phyloP scores from a whole-genome alignment of 1,140 invertebrate genomes.

The Ephestia elutella region DNA sequence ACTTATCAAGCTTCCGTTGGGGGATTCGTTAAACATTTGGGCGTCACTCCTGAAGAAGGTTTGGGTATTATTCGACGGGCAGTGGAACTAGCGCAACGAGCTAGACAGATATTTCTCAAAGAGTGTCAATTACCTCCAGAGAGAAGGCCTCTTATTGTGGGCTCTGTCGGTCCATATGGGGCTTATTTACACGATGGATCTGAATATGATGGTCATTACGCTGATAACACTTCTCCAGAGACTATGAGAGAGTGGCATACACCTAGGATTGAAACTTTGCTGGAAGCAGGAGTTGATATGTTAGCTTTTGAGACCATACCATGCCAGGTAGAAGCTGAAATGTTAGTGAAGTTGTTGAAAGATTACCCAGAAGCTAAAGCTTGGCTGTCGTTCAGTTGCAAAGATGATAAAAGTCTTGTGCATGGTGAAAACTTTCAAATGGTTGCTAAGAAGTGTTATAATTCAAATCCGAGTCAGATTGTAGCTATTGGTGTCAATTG shows the following conservation, averaged over 20 bases:
- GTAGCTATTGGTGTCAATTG: slow-evolving; percentile 86
- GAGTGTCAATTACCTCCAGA: slow-evolving; percentile 54
- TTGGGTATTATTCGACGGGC: slow-evolving; percentile 80
- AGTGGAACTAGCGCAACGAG: slow-evolving; percentile 79
- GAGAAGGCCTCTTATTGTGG: slow-evolving; percentile 77
- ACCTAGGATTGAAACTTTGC: slow-evolving; percentile 81
- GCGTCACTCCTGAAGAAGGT: slow-evolving; percentile 77
- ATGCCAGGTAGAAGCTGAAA: slow-evolving; percentile 84
- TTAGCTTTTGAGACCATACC: slow-evolving; percentile 94
- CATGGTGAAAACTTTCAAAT: slow-evolving; percentile 79
- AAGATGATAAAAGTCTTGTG: slow-evolving; percentile 71
- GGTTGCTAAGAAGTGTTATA: slow-evolving; percentile 73
- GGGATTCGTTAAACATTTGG: slow-evolving; percentile 83
- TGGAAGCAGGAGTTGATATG: slow-evolving; percentile 85
- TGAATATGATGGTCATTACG: slow-evolving; percentile 91
- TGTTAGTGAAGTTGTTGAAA: slow-evolving; percentile 82
- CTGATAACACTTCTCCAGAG: slow-evolving; percentile 76
- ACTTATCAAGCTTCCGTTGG: slow-evolving; percentile 91
- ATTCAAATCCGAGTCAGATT: slow-evolving; percentile 74
- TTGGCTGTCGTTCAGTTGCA: slow-evolving; percentile 89
- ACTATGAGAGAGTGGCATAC: slow-evolving; percentile 86
- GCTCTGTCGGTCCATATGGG: slow-evolving; percentile 93
- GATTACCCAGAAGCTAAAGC: slow-evolving; percentile 82
- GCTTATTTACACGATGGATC: slow-evolving; percentile 90
- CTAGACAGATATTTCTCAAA: slow-evolving; percentile 73